Conservation (phyloP, 2,113 vertebrate genomes). For the Myiozetetes cayanensis region DNA sequence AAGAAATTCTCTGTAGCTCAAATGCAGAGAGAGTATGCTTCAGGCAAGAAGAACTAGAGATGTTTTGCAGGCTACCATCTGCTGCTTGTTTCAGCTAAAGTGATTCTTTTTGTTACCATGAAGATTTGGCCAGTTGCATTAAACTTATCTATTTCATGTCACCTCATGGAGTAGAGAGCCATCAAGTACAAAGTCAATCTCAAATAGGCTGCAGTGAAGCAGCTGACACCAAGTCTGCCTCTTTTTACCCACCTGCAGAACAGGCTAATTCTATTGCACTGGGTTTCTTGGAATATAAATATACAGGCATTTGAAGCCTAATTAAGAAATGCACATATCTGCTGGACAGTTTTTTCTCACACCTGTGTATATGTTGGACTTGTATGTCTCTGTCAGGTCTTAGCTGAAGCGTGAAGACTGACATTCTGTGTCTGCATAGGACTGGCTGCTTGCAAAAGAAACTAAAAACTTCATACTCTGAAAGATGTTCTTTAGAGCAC, state of each 20-base stretch:
- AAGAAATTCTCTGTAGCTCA: neutral
- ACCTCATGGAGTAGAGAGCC: neutral
- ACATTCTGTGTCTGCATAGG: neutral
- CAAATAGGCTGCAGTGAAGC: neutral
- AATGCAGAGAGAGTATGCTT: neutral
- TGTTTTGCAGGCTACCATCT: neutral
- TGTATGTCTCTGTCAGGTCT: neutral
- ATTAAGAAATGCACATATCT: neutral
- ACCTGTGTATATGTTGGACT: neutral
- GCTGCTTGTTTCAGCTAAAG: neutral
- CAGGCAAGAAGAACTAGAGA: neutral
- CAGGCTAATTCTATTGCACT: neutral
- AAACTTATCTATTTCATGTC: neutral
- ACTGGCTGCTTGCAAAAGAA: neutral
- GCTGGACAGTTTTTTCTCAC: neutral
- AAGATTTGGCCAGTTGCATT: neutral
- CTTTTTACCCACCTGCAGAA: neutral
- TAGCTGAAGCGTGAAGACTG: neutral
- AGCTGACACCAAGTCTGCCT: neutral
- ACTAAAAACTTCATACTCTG: neutral
- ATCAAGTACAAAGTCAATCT: neutral
- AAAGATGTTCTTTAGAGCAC: neutral
- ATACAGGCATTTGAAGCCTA: neutral
- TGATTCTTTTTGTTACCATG: neutral
- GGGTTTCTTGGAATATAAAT: neutral